A percentile compares a stretch with the other conserved stretches of the same genome.
Conservation (phyloP, 2,888 invertebrate genomes). For the Hydrotaea cyrtoneurina region DNA sequence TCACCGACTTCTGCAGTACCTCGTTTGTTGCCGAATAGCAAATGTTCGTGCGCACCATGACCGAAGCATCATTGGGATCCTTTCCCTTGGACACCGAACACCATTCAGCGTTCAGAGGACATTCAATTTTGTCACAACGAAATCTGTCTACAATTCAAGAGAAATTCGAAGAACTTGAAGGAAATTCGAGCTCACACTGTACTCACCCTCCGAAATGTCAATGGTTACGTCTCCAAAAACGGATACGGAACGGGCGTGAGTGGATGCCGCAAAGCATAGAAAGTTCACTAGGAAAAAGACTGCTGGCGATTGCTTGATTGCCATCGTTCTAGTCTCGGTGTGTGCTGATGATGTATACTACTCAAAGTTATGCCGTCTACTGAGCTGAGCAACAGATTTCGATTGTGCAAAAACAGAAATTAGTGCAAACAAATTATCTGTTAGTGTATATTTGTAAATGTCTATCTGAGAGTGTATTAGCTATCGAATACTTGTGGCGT, state of each 20-base stretch:
- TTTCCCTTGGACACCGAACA: conserved; percentile 58
- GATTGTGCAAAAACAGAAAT: conserved; percentile 26
- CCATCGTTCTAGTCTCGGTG: neutral
- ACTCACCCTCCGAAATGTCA: conserved; percentile 26
- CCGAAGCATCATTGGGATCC: conserved; percentile 17
- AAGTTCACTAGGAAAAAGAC: conserved; percentile 11
- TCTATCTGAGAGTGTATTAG: neutral
- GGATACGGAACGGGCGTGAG: conserved; percentile 24
- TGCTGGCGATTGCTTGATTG: neutral
- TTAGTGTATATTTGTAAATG: neutral
- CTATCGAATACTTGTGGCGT: neutral
- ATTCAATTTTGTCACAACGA: conserved; percentile 59
- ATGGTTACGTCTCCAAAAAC: conserved; percentile 37
- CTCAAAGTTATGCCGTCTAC: conserved; percentile 25
- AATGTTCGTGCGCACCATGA: conserved; percentile 49
- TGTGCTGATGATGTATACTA: conserved; percentile 12
- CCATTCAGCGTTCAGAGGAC: conserved; percentile 47
- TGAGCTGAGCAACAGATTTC: neutral
- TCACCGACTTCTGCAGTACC: conserved; percentile 20
- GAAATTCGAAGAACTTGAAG: neutral
- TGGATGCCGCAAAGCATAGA: neutral
- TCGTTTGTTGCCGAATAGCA: conserved; percentile 44
- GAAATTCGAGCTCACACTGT: neutral
- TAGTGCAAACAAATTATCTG: neutral
- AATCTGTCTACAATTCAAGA: conserved; percentile 54